Evolutionary conservation across 1,140 invertebrate species (phyloP).

Genomic region (Pemphigus obesinymphae): DNA sequence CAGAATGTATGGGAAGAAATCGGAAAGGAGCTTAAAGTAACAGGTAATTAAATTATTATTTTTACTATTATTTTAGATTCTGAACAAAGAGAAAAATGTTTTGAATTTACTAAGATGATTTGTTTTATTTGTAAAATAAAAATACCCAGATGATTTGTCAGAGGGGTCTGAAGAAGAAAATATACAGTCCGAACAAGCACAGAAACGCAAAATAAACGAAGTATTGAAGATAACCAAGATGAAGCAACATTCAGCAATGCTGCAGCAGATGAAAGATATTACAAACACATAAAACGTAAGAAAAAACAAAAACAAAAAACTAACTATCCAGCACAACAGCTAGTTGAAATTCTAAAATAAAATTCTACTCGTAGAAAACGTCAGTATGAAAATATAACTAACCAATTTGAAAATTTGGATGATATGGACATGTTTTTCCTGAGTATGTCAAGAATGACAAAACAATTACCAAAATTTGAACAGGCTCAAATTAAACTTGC

Average conservation of each 20-base stretch:
- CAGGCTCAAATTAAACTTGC: constrained; percentile 10
- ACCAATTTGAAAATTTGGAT: neutral
- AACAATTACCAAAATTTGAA: constrained; percentile 16
- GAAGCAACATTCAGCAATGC: neutral
- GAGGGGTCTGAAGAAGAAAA: neutral
- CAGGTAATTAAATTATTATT: too few species aligned
- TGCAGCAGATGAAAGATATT: neutral
- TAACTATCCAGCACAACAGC: neutral
- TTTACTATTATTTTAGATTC: too few species aligned
- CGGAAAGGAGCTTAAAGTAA: too few species aligned
- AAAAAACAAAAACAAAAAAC: constrained; percentile 2
- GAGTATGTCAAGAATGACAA: neutral
- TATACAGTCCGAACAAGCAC: neutral
- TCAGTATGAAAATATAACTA: neutral
- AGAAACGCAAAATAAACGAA: neutral
- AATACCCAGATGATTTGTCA: constrained; percentile 1
- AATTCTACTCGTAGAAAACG: neutral
- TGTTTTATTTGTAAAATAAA: too few species aligned
- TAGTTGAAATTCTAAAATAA: constrained; percentile 21
- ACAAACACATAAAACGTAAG: neutral
- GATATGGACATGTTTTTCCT: constrained; percentile 1
- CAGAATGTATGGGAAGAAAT: too few species aligned
- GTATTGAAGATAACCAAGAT: neutral
- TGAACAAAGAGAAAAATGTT: too few species aligned
- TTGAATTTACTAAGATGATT: too few species aligned